Percentiles rank a stretch among this genome's conserved stretches.
These are phyloP conservation scores for Mastomys natalensis DNA, from an alignment of 2,113 vertebrate genomes.

Conservation along the genomic window DNA sequence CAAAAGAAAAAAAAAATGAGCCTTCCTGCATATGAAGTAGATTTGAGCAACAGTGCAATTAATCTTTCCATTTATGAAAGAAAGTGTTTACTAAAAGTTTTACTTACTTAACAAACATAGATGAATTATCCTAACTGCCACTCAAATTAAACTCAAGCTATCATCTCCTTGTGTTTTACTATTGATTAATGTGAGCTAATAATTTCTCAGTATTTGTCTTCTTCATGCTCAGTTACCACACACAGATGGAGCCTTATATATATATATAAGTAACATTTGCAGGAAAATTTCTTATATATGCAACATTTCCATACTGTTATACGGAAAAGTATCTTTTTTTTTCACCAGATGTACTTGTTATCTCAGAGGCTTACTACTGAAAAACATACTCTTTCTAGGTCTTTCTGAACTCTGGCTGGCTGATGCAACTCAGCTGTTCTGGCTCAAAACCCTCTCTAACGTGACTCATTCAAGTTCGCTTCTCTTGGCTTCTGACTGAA, in stretches of 20 bases:
- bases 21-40: constrained; percentile 62
- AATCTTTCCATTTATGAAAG: constrained; percentile 75
- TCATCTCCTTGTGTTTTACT: constrained; percentile 53
- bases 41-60: constrained; percentile 79
- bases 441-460: no score
- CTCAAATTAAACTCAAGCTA: constrained; percentile 59
- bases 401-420: no score
- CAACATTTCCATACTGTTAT: neutral
- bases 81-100: constrained; percentile 74
- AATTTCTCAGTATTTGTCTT: constrained; percentile 67
- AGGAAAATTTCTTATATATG: constrained; percentile 34
- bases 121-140: constrained; percentile 65
- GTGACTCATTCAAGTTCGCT: no score
- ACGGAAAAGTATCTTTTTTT: neutral
- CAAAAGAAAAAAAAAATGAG: constrained; percentile 67
- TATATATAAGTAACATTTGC: constrained; percentile 37
- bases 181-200: constrained; percentile 71
- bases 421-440: no score
- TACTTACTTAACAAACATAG: constrained; percentile 43
- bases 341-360: no score
- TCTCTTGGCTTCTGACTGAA: no score
- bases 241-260: neutral
- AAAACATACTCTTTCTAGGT: no score
- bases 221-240: constrained; percentile 31
- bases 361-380: no score